Conservation (phyloP, 1,140 invertebrate genomes). For the Zaprionus taronus region DNA sequence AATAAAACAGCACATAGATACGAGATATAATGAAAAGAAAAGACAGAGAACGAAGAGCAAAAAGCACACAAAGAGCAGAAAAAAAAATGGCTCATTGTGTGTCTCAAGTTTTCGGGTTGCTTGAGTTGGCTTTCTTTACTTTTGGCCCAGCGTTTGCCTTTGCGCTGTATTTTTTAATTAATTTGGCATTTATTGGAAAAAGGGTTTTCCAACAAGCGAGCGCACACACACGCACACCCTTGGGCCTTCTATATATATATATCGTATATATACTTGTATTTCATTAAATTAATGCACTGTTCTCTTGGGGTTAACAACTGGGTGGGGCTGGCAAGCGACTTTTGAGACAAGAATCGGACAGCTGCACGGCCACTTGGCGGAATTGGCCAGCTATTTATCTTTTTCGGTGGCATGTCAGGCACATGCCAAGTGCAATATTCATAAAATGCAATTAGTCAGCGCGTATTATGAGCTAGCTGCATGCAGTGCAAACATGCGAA, state of each 20-base stretch:
- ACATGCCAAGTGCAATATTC: conserved; percentile 64
- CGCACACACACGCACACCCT: conserved; percentile 8
- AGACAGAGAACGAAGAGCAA: conserved; percentile 31
- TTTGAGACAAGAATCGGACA: conserved; percentile 43
- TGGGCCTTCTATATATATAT: not conserved
- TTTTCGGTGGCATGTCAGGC: conserved; percentile 39
- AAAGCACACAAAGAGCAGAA: conserved; percentile 28
- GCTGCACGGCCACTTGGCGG: conserved; percentile 36
- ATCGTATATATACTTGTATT: conserved; percentile 29
- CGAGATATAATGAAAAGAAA: conserved; percentile 54
- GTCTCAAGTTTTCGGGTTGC: conserved; percentile 76
- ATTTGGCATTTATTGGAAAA: conserved; percentile 83
- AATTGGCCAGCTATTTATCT: conserved; percentile 53
- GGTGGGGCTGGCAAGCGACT: conserved; percentile 47
- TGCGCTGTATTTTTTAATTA: conserved; percentile 81
- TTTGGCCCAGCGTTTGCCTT: conserved; percentile 63
- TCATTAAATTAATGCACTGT: conserved; percentile 79
- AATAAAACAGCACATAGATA: conserved; percentile 43
- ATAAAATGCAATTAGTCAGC: conserved; percentile 79
- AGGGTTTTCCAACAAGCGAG: conserved; percentile 51
- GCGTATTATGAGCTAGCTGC: conserved; percentile 42
- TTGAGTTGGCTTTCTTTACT: conserved; percentile 72
- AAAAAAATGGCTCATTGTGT: conserved; percentile 72
- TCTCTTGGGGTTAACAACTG: conserved; percentile 32
- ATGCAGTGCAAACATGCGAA: not conserved